Conservation (phyloP, 2,888 invertebrate species). For the Netelia fuscicornis region DNA sequence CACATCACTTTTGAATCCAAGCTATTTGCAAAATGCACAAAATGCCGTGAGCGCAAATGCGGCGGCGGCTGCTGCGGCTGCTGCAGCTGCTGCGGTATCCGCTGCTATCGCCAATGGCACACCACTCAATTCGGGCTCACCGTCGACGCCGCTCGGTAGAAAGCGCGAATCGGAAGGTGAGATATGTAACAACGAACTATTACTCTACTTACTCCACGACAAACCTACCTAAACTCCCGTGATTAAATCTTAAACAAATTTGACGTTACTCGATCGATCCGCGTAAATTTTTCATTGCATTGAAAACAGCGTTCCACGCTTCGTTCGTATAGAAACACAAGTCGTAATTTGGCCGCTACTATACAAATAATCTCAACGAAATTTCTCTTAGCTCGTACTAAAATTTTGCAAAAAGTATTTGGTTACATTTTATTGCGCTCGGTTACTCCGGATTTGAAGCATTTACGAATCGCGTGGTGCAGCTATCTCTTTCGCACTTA, state of each 20-base stretch:
- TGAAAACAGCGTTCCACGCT: no score
- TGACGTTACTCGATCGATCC: conserved; percentile 1
- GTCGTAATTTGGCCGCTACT: no score
- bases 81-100: conserved; percentile 87
- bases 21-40: conserved; percentile 82
- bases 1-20: conserved; percentile 82
- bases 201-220: neutral
- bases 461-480: no score
- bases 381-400: no score
- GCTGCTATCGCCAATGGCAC: conserved; percentile 86
- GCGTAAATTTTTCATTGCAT: neutral
- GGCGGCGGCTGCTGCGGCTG: conserved; percentile 86
- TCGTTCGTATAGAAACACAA: no score
- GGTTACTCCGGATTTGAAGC: no score
- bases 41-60: conserved; percentile 82
- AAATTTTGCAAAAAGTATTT: no score
- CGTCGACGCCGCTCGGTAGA: conserved; percentile 73
- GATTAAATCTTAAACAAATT: no score
- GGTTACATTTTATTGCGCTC: no score
- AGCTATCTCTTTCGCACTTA: no score
- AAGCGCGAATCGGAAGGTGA: conserved; percentile 82
- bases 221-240: no score
- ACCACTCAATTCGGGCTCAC: conserved; percentile 79
- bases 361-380: no score
- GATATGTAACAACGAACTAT: conserved; percentile 28